Base-by-base conservation (phyloP, 2,797 vertebrate species). In the Sparus aurata region DNA sequence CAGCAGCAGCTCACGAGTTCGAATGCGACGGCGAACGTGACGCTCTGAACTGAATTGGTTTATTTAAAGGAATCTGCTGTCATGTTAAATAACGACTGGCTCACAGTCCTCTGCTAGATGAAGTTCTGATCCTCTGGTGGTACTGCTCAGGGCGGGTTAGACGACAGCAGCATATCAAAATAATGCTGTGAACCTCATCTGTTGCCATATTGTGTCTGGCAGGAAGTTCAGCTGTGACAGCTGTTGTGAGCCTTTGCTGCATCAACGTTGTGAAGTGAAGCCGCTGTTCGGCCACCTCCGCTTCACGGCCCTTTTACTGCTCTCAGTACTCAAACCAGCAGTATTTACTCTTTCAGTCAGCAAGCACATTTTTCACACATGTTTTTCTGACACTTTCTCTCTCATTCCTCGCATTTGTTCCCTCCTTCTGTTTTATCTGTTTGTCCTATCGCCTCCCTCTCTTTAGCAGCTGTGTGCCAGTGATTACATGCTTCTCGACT, bases 171-270 rank as follows among this genome's bases (percentile, higher is more conserved):
- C 30, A 22, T 52, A 43, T 83, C 69, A 73, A 64, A 55, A 66
- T 60, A 65, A 64, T 77, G 72, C 45, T 74, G 17, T n/a, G n/a
- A 83, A 74, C 55, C 38, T 60, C 70, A 61, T 86, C 79, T 84
- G 59, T 65, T 54, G 38, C 54, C 68, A 65, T 65, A 62, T 54
- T 82, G 60, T 78, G 0, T 6, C 69, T 79, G 86, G 66, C 78
- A 87, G 75, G 69, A 75, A 73, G 80, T 89, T 90, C 73, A 79
- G 71, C 85, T 62, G 50, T 79, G 82, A 59, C 85, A 84, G 86
- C 73, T 73, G 83, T 75, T 71, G 74, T 67, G 80, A 70, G 81
- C 20, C 16, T 1, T 66, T 71, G 82, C 86, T 76, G 46, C 50
- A 85, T 83, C 83, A 22, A 45, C 34, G 2, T 57, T 72, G 58